Evolutionary conservation across 1,140 invertebrate species (phyloP).

Genomic region (Drosophila pectinifera): DNA sequence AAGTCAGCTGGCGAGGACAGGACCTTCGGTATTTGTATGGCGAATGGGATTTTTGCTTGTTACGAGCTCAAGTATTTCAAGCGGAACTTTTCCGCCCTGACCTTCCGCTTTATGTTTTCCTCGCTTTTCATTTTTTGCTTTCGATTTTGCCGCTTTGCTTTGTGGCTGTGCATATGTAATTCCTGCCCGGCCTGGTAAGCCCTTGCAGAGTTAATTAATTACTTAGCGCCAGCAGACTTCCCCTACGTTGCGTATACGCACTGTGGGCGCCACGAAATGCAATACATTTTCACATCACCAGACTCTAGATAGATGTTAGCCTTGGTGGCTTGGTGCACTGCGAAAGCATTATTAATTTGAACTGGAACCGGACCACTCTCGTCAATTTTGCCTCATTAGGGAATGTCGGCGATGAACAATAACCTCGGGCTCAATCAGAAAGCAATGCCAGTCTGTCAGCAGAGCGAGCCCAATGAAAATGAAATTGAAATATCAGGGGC

Average conservation of each 20-base stretch:
- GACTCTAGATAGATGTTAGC: background rate
- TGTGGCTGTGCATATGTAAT: constrained; percentile 43
- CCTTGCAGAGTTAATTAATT: constrained; percentile 68
- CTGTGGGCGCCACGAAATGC: constrained; percentile 6
- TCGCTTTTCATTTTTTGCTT: background rate
- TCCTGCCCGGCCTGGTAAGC: constrained; percentile 43
- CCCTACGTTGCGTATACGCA: constrained; percentile 42
- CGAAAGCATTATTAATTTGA: constrained; percentile 20
- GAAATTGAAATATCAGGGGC: constrained; percentile 59
- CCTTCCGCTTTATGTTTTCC: constrained; percentile 1
- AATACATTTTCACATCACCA: background rate
- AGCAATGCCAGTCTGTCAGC: constrained; percentile 34
- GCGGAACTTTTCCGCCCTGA: constrained; percentile 26
- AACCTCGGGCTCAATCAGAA: constrained; percentile 28
- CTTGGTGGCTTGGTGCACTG: too few species aligned
- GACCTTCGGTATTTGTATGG: constrained; percentile 30
- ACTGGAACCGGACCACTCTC: constrained; percentile 5
- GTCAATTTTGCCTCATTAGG: constrained; percentile 22
- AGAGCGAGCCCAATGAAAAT: constrained; percentile 37
- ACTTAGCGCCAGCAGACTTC: constrained; percentile 34
- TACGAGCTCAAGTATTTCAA: constrained; percentile 26
- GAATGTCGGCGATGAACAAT: constrained; percentile 14
- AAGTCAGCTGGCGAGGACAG: constrained; percentile 23
- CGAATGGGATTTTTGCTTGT: constrained; percentile 16
- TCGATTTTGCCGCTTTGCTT: constrained; percentile 18